Percentiles rank a stretch among this genome's conserved stretches.
Conservation (phyloP, 2,113 vertebrate species). For the Chloebia gouldiae region DNA sequence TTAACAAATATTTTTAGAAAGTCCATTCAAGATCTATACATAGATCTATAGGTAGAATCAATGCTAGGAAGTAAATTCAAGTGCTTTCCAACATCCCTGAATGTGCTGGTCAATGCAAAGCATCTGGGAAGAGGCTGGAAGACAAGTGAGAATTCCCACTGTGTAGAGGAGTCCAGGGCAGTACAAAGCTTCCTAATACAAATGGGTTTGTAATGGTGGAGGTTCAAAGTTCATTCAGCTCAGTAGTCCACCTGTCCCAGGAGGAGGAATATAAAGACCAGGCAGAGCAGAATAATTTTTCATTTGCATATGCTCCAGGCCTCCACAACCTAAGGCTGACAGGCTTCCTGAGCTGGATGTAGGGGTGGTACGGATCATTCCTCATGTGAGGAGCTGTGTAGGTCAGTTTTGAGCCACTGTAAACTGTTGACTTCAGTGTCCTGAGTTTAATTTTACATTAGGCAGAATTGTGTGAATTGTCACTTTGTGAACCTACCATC, state of each 20-base stretch:
- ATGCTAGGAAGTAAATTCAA: background rate
- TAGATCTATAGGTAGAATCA: background rate
- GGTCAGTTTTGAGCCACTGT: background rate
- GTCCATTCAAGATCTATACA: background rate
- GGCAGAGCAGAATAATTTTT: background rate
- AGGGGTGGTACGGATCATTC: background rate
- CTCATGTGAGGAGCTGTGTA: background rate
- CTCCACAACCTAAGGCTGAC: background rate
- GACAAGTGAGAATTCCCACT: background rate
- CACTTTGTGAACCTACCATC: background rate
- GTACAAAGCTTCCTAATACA: background rate
- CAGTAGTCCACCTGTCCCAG: background rate
- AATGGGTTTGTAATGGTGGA: background rate
- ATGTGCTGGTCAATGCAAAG: background rate
- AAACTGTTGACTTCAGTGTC: background rate
- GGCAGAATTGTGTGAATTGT: background rate
- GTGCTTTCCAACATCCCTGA: background rate
- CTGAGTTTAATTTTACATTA: background rate
- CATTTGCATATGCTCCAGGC: background rate
- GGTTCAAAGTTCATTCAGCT: background rate
- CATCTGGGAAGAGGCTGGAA: background rate
- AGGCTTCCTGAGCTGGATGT: background rate
- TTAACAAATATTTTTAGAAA: background rate
- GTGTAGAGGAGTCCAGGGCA: background rate
- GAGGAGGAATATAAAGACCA: background rate